Evolutionary conservation across 2,888 invertebrate genomes (phyloP), one percentile per base, ranked within the genome.

Genomic region (Eurytoma californica): DNA sequence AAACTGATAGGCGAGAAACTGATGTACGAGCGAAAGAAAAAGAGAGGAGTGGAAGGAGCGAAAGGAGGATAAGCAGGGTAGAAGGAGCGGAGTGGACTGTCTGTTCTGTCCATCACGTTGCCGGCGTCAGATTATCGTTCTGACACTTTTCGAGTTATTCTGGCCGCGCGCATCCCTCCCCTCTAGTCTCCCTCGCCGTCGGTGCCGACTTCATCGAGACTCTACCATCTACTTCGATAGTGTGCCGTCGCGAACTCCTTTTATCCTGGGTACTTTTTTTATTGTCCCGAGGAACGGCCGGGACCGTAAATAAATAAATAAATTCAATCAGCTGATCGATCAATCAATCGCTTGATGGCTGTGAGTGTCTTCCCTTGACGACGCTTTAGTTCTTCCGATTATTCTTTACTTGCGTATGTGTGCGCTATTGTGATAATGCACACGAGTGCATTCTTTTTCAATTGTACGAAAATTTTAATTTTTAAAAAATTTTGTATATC

Each of bases 101-200:
- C 84, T 81, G 84, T 84, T 82, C 84, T 84, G 86, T 87, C 85
- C 85, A 87, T 90, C 90, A 89, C 87, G 86, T 90, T 86, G 90
- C 89, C 85, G 84, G 87, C 88, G 89, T 90, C 89, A 88, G 90
- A 90, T 90, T 90, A 90, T 90, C 90, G 89, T 90, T 89, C 90
- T 88, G 90, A 90, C 90, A 90, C 89, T 90, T 89, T 90, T 85
- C 88, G 88, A 90, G 90, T 89, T 90, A 90, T 89, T 89, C 89
- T 87, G 86, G 86, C 86, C 87, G 86, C 85, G 84, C 82, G 83
- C 84, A 83, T 82, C 77, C 83, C 77, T 82, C 82, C 28, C 30
- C 18, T 3, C 30, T 49, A 18, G 2, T 20, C n/a, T 16, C 39
- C n/a, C 47, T 5, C 63, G 53, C 66, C 18, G 53, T 55, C 13